These are phyloP conservation scores for Acromyrmex heyeri DNA, from an alignment of 1,140 invertebrate species.

Conservation along the genomic window DNA sequence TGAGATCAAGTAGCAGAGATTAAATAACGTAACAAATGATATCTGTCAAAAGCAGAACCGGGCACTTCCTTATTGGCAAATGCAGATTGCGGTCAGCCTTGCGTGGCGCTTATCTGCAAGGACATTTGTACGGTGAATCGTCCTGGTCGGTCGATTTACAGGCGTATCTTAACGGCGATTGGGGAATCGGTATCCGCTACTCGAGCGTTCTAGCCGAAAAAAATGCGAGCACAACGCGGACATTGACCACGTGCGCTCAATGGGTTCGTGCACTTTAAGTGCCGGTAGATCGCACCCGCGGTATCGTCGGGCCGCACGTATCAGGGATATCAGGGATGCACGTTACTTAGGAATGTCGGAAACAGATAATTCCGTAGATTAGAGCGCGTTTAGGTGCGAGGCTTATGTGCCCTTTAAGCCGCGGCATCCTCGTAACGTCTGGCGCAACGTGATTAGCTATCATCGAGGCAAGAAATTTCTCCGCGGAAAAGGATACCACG, in stretches of 20 bases:
- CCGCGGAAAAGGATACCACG: not conserved
- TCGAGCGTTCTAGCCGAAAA: constrained; percentile 33
- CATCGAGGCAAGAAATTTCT: constrained; percentile 12
- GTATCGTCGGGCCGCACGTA: constrained; percentile 35
- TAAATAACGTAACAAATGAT: constrained; percentile 27
- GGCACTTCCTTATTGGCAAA: constrained; percentile 45
- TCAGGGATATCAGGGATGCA: constrained; percentile 50
- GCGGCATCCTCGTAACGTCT: constrained; percentile 53
- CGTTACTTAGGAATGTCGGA: constrained; percentile 44
- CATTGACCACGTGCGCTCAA: constrained; percentile 62
- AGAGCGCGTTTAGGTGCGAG: constrained; percentile 54
- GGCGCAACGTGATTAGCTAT: constrained; percentile 58
- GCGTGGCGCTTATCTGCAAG: constrained; percentile 54
- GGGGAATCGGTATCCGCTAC: constrained; percentile 47
- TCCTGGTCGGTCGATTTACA: constrained; percentile 48
- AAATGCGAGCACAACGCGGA: constrained; percentile 24
- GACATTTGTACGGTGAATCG: constrained; percentile 59
- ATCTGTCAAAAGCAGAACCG: not conserved
- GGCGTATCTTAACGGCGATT: constrained; percentile 66
- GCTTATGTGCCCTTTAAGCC: constrained; percentile 68
- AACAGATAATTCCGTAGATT: constrained; percentile 73
- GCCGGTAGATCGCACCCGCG: constrained; percentile 50
- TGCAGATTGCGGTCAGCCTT: constrained; percentile 41
- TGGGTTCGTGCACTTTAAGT: constrained; percentile 65
- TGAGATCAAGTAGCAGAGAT: not conserved